Percentiles rank a stretch among this genome's conserved stretches.
Evolutionary conservation across 2,888 invertebrate genomes (phyloP).

Genomic region (Hypomecis punctinalis): DNA sequence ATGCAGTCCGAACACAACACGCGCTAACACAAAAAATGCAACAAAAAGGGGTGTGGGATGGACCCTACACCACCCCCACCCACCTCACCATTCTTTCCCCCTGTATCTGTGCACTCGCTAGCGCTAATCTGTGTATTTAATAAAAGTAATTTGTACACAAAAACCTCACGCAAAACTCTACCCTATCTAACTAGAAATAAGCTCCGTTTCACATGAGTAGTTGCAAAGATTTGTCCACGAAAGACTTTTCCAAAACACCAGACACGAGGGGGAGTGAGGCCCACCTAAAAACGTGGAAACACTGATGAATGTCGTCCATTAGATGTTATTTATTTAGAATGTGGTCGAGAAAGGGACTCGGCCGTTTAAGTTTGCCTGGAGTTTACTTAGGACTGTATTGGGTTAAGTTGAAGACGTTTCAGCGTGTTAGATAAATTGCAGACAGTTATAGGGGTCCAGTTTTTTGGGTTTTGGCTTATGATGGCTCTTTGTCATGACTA

Average conservation of each 20-base stretch:
- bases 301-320: slow-evolving; percentile 85
- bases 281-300: slow-evolving; percentile 84
- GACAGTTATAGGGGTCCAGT: slow-evolving; percentile 80
- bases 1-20: slow-evolving; percentile 65
- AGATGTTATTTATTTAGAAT: slow-evolving; percentile 86
- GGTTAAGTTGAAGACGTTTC: slow-evolving; percentile 81
- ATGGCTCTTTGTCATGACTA: slow-evolving; percentile 74
- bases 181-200: slow-evolving; percentile 46
- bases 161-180: slow-evolving; percentile 43
- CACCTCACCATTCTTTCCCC: slow-evolving; percentile 58
- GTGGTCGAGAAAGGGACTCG: slow-evolving; percentile 82
- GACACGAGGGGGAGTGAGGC: slow-evolving; percentile 77
- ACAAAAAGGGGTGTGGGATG: slow-evolving; percentile 77
- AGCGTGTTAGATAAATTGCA: slow-evolving; percentile 73
- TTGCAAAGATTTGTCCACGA: slow-evolving; percentile 57
- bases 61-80: slow-evolving; percentile 64
- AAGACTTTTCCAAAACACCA: slow-evolving; percentile 70
- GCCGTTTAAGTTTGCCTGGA: slow-evolving; percentile 80
- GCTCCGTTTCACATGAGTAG: slow-evolving; percentile 44
- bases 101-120: slow-evolving; percentile 81
- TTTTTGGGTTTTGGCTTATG: slow-evolving; percentile 77
- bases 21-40: slow-evolving; percentile 77
- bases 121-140: slow-evolving; percentile 76
- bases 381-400: slow-evolving; percentile 85
- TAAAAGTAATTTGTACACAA: slow-evolving; percentile 71